Percentiles rank a stretch among this genome's conserved stretches.
Evolutionary conservation across 2,888 invertebrate genomes (phyloP).

Genomic region (Volucella zonaria): DNA sequence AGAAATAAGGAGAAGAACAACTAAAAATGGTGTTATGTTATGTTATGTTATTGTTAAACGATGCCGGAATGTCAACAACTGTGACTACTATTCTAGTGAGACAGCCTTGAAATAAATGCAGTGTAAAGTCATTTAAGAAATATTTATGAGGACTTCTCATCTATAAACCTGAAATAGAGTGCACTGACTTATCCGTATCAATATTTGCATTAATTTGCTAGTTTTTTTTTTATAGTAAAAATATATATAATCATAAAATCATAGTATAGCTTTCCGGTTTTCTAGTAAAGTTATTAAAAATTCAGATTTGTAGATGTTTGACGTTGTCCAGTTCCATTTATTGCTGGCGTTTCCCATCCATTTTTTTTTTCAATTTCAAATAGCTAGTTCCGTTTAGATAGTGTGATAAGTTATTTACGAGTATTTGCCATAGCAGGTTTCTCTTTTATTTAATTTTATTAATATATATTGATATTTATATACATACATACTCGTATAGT

Average conservation of each 20-base stretch:
- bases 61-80: conserved; percentile 1
- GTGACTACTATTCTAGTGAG: background rate
- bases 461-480: too few species aligned
- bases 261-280: conserved; percentile 26
- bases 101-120: conserved; percentile 4
- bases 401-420: conserved; percentile 2
- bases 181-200: conserved; percentile 44
- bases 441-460: background rate
- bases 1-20: too few species aligned
- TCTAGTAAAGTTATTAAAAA: conserved; percentile 11
- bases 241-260: conserved; percentile 2
- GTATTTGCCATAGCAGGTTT: background rate
- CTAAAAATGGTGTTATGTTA: too few species aligned
- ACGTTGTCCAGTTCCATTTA: conserved; percentile 24
- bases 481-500: too few species aligned
- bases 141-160: background rate
- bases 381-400: conserved; percentile 10
- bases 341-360: conserved; percentile 21
- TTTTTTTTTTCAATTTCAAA: background rate
- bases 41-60: background rate
- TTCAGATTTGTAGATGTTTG: conserved; percentile 12
- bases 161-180: conserved; percentile 25
- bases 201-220: conserved; percentile 9
- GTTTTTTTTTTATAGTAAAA: background rate
- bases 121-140: background rate